phyloP scores from a whole-genome alignment of 2,888 invertebrate genomes.

The Bhutanitis thaidina region DNA sequence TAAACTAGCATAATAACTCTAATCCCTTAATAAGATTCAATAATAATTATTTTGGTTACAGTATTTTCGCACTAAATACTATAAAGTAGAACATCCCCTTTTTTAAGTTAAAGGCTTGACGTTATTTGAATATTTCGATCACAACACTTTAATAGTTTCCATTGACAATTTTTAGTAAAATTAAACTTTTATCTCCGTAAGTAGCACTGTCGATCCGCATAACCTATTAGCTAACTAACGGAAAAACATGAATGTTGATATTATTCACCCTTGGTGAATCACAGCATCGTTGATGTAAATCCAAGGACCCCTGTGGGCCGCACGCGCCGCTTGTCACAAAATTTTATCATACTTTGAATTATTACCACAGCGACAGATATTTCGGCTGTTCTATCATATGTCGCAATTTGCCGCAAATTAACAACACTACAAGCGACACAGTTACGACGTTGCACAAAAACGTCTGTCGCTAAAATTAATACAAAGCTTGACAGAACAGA shows the following conservation, averaged over 20 bases:
- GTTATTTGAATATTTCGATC: too few species aligned
- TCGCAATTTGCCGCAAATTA: slow-evolving; percentile 33
- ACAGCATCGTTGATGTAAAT: slow-evolving; percentile 22
- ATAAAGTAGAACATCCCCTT: too few species aligned
- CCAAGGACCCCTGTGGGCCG: slow-evolving; percentile 50
- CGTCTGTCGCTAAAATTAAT: too few species aligned
- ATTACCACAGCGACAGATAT: slow-evolving; percentile 52
- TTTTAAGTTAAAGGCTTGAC: too few species aligned
- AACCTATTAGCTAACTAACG: slow-evolving; percentile 14
- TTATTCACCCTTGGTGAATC: slow-evolving; percentile 24
- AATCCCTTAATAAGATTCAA: too few species aligned
- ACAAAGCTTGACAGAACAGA: too few species aligned
- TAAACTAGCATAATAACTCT: too few species aligned
- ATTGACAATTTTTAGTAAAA: too few species aligned
- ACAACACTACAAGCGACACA: slow-evolving; percentile 4
- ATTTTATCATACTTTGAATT: slow-evolving; percentile 55
- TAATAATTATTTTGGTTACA: too few species aligned
- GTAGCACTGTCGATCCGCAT: neutral
- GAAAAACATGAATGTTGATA: slow-evolving; percentile 17
- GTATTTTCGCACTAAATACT: too few species aligned
- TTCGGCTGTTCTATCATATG: slow-evolving; percentile 67
- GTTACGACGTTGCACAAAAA: neutral
- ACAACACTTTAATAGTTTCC: too few species aligned
- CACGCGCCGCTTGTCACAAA: slow-evolving; percentile 60
- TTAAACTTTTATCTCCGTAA: too few species aligned